Conservation (phyloP, 2,797 vertebrate genomes). For the Lutjanus campechanus region DNA sequence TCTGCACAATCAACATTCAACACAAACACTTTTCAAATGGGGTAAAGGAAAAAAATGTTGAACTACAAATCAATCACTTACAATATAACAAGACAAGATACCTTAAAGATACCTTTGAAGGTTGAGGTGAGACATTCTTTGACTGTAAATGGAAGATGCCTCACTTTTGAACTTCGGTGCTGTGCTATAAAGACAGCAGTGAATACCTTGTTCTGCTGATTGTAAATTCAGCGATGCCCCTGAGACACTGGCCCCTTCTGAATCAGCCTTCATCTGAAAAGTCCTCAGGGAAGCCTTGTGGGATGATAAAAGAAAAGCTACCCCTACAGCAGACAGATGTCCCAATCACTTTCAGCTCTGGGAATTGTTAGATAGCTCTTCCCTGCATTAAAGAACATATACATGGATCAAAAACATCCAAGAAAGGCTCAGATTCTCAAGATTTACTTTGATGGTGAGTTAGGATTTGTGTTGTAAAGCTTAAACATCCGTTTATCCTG, state of each 20-base stretch:
- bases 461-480: slow-evolving; percentile 4
- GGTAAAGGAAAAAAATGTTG: slow-evolving; percentile 19
- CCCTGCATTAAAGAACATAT: slow-evolving; percentile 65
- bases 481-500: slow-evolving; percentile 29
- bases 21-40: not conserved
- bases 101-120: slow-evolving; percentile 45
- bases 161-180: slow-evolving; percentile 74
- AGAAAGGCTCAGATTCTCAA: slow-evolving; percentile 40
- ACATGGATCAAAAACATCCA: slow-evolving; percentile 59
- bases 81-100: slow-evolving; percentile 45
- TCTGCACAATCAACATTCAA: not conserved
- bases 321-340: slow-evolving; percentile 74
- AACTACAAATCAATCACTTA: slow-evolving; percentile 32
- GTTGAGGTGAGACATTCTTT: slow-evolving; percentile 42
- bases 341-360: slow-evolving; percentile 62
- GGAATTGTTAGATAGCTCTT: slow-evolving; percentile 64
- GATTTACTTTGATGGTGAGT: slow-evolving; percentile 50
- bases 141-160: slow-evolving; percentile 67
- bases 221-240: slow-evolving; percentile 73
- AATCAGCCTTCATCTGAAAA: slow-evolving; percentile 58
- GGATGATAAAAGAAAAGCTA: slow-evolving; percentile 76
- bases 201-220: slow-evolving; percentile 68
- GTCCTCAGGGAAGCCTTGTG: slow-evolving; percentile 64
- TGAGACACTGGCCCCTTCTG: slow-evolving; percentile 65
- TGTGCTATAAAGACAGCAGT: slow-evolving; percentile 44